These are phyloP conservation scores for Thalassoma bifasciatum DNA, from an alignment of 2,113 vertebrate genomes.

Conservation along the genomic window DNA sequence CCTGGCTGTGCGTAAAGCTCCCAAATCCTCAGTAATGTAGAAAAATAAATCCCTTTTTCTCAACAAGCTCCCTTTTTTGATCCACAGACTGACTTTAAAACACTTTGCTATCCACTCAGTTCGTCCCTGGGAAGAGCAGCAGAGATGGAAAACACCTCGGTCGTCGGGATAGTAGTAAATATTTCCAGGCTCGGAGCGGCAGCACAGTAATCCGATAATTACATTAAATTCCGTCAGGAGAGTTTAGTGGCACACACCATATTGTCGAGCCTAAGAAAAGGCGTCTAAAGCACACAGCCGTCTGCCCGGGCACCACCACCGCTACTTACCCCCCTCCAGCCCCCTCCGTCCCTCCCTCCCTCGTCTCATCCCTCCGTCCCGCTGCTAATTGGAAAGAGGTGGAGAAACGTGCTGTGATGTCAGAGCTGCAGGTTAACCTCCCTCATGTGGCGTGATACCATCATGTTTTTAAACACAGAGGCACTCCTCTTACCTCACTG, in stretches of 20 bases:
- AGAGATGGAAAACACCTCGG: conserved; percentile 38
- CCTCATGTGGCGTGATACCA: background rate
- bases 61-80: no score
- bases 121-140: conserved; percentile 1
- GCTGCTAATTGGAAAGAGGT: conserved; percentile 50
- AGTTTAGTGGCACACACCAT: conserved; percentile 80
- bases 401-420: conserved; percentile 24
- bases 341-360: no score
- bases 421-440: conserved; percentile 17
- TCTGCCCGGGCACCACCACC: conserved; percentile 65
- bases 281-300: conserved; percentile 74
- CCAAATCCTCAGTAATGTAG: conserved; percentile 10
- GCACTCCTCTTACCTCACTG: no score
- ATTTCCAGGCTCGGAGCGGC: conserved; percentile 60
- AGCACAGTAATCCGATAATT: conserved; percentile 82
- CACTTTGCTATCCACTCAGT: background rate
- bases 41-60: background rate
- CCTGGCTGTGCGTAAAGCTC: conserved; percentile 46
- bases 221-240: conserved; percentile 79
- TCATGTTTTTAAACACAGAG: background rate
- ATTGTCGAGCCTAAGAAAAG: conserved; percentile 77
- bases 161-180: conserved; percentile 67
- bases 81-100: conserved; percentile 1
- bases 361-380: conserved; percentile 38
- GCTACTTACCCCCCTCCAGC: background rate